Conservation (phyloP, 2,797 vertebrate species). For the Chelon auratus region DNA sequence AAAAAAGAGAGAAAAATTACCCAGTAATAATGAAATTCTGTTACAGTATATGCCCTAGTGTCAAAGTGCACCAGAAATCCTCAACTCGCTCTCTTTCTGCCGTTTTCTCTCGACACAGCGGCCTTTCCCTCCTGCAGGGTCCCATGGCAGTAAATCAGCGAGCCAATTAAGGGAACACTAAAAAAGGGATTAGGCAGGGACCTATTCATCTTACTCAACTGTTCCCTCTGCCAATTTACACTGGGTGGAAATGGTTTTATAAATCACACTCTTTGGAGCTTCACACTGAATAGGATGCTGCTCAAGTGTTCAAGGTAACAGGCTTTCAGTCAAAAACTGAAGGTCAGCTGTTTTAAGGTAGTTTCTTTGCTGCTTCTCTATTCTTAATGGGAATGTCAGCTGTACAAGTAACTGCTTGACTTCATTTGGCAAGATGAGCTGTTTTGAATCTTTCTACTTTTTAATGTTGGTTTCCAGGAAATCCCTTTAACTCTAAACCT, state of each 20-base stretch:
- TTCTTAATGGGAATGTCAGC: slow-evolving; percentile 11
- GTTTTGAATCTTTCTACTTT: not conserved
- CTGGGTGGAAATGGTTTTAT: slow-evolving; percentile 64
- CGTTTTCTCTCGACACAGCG: slow-evolving; percentile 24
- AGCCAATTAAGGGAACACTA: slow-evolving; percentile 80
- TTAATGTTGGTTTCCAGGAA: slow-evolving; percentile 13
- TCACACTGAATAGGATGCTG: slow-evolving; percentile 36
- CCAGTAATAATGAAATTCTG: slow-evolving; percentile 32
- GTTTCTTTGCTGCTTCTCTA: slow-evolving; percentile 20
- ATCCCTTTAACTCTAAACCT: slow-evolving; percentile 13
- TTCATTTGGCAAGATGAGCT: not conserved
- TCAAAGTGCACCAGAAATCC: slow-evolving; percentile 49
- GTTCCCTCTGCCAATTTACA: slow-evolving; percentile 52
- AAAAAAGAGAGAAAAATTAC: slow-evolving; percentile 17
- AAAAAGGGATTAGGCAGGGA: slow-evolving; percentile 79
- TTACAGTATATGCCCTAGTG: slow-evolving; percentile 7
- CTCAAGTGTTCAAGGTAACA: slow-evolving; percentile 47
- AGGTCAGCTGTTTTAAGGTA: slow-evolving; percentile 55
- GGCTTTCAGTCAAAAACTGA: slow-evolving; percentile 50
- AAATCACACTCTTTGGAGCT: slow-evolving; percentile 66
- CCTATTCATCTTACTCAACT: slow-evolving; percentile 69
- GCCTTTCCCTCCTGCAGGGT: slow-evolving; percentile 52
- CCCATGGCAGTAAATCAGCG: slow-evolving; percentile 70
- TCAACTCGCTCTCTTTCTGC: not conserved
- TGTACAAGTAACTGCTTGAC: not conserved